Evolutionary conservation across 2,888 invertebrate species (phyloP), one percentile per base, ranked within the genome.

Genomic region (Tinea trinotella): DNA sequence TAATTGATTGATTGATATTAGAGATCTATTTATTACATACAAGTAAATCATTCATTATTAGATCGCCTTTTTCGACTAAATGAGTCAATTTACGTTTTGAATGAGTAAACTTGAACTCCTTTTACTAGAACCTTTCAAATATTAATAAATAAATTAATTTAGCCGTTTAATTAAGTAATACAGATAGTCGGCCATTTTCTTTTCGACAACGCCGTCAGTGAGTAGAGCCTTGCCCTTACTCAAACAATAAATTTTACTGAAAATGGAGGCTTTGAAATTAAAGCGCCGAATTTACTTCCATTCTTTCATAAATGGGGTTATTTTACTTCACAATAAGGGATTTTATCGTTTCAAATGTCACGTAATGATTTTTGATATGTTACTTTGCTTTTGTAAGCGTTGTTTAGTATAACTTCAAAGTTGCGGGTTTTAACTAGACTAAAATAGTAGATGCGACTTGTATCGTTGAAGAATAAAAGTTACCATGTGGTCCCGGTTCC

Each of bases 241-340:
- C 30, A 30, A 7, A 30, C 30, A 7, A 30, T 30, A 30, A 30
- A 30, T 30, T 30, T 30, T 10, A 30, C 30, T 4, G 30, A 30
- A n/a, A 30, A 30, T 7, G 30, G 30, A 30, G 30, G 30, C 30
- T 30, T 30, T n/a, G 9, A 30, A 30, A 30, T 30, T 30, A 30
- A 30, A 30, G 30, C 30, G 7, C 9, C 30, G 30, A 30, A 30
- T 30, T 30, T 30, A 30, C 44, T 44, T 15, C 13, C 44, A 12
- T 44, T 44, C 44, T 44, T 17, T 44, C 44, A 44, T 44, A 17
- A 15, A 15, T 44, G 44, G 12, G 44, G 15, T 17, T 30, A 30
- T 30, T 30, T 30, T 30, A 44, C 15, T 10, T 15, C 15, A 44
- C 18, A 44, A n/a, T n/a, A n/a, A n/a, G 44, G 44, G 9, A 2